These are phyloP conservation scores for Atlantisia rogersi DNA, from an alignment of 2,113 vertebrate genomes.

Conservation along the genomic window DNA sequence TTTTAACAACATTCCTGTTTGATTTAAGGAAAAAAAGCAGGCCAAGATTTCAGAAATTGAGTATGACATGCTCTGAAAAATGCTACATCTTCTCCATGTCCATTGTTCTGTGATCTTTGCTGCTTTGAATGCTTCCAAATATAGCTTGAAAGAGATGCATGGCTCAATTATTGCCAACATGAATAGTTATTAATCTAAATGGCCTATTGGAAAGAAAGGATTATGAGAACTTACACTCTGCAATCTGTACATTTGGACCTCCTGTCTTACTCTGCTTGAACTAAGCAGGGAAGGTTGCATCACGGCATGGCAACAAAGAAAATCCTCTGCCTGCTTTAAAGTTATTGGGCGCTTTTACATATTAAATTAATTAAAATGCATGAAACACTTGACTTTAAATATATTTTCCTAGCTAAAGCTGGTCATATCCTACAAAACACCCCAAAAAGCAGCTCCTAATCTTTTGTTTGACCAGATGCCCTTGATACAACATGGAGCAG, in stretches of 20 bases:
- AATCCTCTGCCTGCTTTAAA: neutral
- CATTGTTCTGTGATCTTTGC: neutral
- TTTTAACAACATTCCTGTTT: neutral
- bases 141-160: neutral
- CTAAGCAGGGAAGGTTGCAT: neutral
- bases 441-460: neutral
- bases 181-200: neutral
- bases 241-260: neutral
- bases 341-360: neutral
- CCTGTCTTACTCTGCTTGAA: neutral
- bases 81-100: neutral
- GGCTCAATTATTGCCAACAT: neutral
- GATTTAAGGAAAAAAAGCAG: neutral
- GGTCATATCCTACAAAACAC: neutral
- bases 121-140: conserved; percentile 4
- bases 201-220: neutral
- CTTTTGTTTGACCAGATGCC: neutral
- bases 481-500: neutral
- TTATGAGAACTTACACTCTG: neutral
- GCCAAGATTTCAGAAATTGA: neutral
- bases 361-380: neutral
- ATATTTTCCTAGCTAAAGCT: neutral
- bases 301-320: neutral
- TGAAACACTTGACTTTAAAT: neutral
- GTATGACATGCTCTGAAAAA: neutral